phyloP scores from a whole-genome alignment of 2,888 invertebrate genomes.

The Amphipyra tragopoginis region DNA sequence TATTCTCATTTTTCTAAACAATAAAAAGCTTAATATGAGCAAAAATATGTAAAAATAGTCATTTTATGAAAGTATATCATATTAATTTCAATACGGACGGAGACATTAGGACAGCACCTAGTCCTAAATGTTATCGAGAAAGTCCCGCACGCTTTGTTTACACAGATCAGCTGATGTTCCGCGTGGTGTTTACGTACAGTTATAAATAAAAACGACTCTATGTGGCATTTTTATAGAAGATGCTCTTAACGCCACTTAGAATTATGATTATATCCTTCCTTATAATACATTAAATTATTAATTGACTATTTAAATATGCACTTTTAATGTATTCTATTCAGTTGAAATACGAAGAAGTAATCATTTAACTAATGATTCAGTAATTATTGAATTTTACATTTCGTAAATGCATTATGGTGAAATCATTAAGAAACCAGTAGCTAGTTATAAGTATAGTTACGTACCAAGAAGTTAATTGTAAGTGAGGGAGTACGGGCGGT shows the following conservation, averaged over 20 bases:
- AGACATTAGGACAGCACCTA: slow-evolving; percentile 27
- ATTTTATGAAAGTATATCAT: slow-evolving; percentile 23
- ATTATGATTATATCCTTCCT: background rate
- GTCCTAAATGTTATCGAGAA: slow-evolving; percentile 50
- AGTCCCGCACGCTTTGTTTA: slow-evolving; percentile 77
- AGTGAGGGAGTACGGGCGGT: slow-evolving; percentile 68
- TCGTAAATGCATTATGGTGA: slow-evolving; percentile 16
- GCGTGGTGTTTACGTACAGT: slow-evolving; percentile 63
- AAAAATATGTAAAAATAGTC: slow-evolving; percentile 58
- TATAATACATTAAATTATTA: background rate
- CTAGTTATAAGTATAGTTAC: slow-evolving; percentile 25
- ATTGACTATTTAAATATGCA: background rate
- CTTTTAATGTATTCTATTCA: slow-evolving; percentile 7
- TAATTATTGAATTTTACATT: slow-evolving; percentile 4
- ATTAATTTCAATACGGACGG: slow-evolving; percentile 2
- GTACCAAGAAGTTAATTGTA: slow-evolving; percentile 45
- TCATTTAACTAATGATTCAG: slow-evolving; percentile 23
- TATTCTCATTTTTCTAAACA: slow-evolving; percentile 88
- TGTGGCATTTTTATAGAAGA: slow-evolving; percentile 30
- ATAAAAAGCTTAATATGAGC: slow-evolving; percentile 76
- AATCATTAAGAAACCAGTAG: slow-evolving; percentile 29
- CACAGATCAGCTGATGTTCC: slow-evolving; percentile 82
- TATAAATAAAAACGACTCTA: slow-evolving; percentile 47
- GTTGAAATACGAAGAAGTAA: slow-evolving; percentile 17
- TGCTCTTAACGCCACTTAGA: background rate